phyloP scores from a whole-genome alignment of 2,113 vertebrate genomes.

The Anolis sagrei region DNA sequence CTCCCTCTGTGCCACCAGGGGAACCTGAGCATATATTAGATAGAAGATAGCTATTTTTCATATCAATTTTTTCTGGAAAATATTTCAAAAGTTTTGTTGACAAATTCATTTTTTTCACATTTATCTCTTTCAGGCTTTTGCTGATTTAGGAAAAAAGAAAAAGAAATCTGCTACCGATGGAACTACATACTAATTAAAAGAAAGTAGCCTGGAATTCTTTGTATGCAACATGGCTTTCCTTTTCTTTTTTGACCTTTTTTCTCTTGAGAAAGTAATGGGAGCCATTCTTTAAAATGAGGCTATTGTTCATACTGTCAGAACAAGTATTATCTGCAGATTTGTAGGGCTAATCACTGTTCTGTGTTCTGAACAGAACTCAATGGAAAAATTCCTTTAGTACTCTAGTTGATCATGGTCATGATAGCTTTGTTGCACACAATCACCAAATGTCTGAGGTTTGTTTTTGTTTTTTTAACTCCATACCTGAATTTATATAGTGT shows the following conservation, averaged over 20 bases:
- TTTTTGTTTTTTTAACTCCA: not conserved
- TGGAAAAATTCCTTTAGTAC: not conserved
- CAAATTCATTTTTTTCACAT: not conserved
- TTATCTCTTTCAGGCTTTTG: not conserved
- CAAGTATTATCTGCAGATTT: constrained; percentile 30
- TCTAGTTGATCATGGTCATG: not conserved
- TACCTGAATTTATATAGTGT: not conserved
- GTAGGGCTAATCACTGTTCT: constrained; percentile 20
- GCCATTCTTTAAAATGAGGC: constrained; percentile 28
- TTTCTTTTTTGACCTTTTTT: not conserved
- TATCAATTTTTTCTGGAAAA: not conserved
- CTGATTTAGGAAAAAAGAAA: constrained; percentile 12
- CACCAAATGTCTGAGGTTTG: not conserved
- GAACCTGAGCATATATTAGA: no score
- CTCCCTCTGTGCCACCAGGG: no score
- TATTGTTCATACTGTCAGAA: constrained; percentile 43
- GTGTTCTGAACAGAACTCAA: not conserved
- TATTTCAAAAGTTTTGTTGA: not conserved
- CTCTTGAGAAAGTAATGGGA: constrained; percentile 29
- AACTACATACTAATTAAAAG: not conserved
- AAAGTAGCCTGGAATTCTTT: constrained; percentile 8
- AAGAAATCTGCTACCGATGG: not conserved
- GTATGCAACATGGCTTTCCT: not conserved
- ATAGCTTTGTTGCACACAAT: not conserved
- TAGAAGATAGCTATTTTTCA: not conserved